Evolutionary conservation across 2,888 invertebrate species (phyloP), one percentile per base, ranked within the genome.

Genomic region (Mesorhabditis spiculigera): DNA sequence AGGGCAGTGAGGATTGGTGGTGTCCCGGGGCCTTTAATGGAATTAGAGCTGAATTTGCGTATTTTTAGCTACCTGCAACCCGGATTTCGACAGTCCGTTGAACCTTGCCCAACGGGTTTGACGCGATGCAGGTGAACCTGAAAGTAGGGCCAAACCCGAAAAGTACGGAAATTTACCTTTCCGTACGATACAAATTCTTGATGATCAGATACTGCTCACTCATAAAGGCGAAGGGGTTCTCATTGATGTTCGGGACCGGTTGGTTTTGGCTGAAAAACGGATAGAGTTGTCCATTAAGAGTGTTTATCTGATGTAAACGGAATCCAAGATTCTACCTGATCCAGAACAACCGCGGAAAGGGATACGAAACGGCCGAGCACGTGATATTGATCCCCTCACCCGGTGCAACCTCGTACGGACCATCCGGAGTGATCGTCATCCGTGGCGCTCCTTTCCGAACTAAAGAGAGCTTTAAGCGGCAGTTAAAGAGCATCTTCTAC

Each of bases 181-280:
- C 58, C 1, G 58, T 50, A 13, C n/a, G 8, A n/a, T 50, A 50
- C 1, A 50, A 3, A 50, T n/a, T 50, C 58, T 50, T 50, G 58
- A 50, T 50, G 58, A 50, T 50, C 58, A 50, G 58, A 3, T 50
- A 50, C 3, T 50, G 58, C n/a, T 50, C 58, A 50, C 58, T 50
- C 58, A 50, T 50, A 3, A 13, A 50, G n/a, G 58, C 58, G 58
- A 50, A 50, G 8, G 58, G 58, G n/a, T 50, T 50, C 58, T 50
- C 58, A n/a, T 50, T 50, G 10, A 50, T n/a, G n/a, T 50, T 50
- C n/a, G 58, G 58, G n/a, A 50, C 58, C 58, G 58, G 10, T 50
- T 50, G 58, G n/a, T 50, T n/a, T 13, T 10, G 8, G 58, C 58
- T 50, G 58, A n/a, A 50, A 50, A 13, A 10, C n/a, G n/a, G n/a